Conservation (phyloP, 2,797 vertebrate genomes). For the Diplodus puntazzo region DNA sequence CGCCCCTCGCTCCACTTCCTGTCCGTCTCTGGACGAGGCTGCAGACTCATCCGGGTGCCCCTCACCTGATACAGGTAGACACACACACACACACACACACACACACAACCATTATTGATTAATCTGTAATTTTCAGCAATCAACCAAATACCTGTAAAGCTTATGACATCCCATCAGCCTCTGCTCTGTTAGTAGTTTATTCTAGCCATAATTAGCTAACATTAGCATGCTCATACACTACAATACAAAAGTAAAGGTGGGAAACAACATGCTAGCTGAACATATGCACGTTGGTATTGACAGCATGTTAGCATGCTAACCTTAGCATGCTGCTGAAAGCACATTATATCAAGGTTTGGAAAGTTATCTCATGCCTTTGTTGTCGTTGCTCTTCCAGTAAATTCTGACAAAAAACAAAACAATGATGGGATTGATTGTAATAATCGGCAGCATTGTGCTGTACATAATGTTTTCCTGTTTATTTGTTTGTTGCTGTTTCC, state of each 20-base stretch:
- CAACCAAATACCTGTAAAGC: neutral
- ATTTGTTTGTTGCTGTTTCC: slow-evolving; percentile 36
- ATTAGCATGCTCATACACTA: neutral
- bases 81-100: neutral
- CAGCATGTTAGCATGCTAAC: too few relatives aligned
- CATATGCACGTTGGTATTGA: neutral
- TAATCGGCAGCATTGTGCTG: neutral
- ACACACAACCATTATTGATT: neutral
- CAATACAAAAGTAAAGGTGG: neutral
- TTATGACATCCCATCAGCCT: neutral
- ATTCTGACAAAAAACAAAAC: neutral
- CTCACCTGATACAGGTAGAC: slow-evolving; percentile 74
- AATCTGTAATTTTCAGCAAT: neutral
- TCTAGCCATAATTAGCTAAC: neutral
- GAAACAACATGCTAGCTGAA: too few relatives aligned
- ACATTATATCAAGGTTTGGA: neutral
- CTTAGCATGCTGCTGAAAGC: too few relatives aligned
- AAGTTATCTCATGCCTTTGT: neutral
- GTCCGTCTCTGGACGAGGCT: slow-evolving; percentile 64
- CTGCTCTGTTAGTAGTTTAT: neutral
- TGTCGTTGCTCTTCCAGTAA: neutral
- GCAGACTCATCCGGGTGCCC: slow-evolving; percentile 53
- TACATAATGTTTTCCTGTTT: neutral
- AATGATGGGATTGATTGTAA: neutral
- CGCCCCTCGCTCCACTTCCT: slow-evolving; percentile 68